A percentile compares a stretch with the other conserved stretches of the same genome.
Conservation (phyloP, 2,797 vertebrate genomes). For the Choloepus didactylus region DNA sequence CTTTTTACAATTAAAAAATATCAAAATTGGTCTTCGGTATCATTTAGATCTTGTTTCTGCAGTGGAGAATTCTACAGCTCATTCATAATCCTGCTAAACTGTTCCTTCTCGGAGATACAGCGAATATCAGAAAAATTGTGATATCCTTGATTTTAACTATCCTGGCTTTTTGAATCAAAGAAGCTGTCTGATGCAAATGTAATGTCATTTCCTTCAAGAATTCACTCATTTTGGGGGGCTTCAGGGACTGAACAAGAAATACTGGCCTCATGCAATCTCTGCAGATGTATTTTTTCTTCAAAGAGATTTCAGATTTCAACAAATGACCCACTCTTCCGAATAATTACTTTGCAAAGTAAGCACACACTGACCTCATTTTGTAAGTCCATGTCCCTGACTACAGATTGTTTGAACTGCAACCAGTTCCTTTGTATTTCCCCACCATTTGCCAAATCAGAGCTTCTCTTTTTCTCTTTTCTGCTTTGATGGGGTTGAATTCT, state of each 20-base stretch:
- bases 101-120: not conserved
- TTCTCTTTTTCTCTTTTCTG: not conserved
- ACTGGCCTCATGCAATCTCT: not conserved
- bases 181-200: not conserved
- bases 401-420: no score
- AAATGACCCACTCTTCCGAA: not conserved
- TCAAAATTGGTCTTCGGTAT: not conserved
- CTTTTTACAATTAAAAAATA: not conserved
- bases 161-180: not conserved
- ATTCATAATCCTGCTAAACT: not conserved
- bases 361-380: not conserved
- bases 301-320: not conserved
- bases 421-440: not conserved
- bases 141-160: not conserved
- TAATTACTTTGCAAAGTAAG: not conserved
- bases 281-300: not conserved
- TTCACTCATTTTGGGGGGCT: not conserved
- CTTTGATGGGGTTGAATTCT: not conserved
- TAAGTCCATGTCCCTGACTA: not conserved
- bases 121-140: not conserved
- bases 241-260: not conserved
- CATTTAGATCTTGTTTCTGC: not conserved
- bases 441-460: not conserved
- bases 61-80: not conserved
- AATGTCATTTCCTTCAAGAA: not conserved